A percentile compares a stretch with the other conserved stretches of the same genome.
These are phyloP conservation scores for Aegotheles bennettii DNA, from an alignment of 2,113 vertebrate species.

Conservation along the genomic window DNA sequence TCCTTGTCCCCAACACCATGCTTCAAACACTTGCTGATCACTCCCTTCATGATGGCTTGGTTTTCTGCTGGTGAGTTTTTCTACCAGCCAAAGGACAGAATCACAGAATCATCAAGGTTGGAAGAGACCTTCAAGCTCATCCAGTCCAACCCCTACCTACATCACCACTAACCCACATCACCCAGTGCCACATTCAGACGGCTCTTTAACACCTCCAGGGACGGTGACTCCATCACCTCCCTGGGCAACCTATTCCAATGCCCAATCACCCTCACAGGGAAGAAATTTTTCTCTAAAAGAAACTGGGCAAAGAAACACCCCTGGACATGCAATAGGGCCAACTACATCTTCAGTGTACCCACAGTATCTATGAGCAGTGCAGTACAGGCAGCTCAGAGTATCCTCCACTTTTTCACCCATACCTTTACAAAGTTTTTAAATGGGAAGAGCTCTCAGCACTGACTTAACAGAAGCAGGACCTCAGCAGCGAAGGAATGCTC, in stretches of 20 bases:
- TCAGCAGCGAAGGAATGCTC: neutral
- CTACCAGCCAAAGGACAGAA: neutral
- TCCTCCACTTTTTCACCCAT: neutral
- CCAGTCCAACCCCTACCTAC: no score
- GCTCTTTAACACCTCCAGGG: no score
- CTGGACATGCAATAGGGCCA: neutral
- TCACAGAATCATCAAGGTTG: no score
- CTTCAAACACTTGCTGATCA: neutral
- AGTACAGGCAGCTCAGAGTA: neutral
- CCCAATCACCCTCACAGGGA: no score
- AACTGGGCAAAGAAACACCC: neutral
- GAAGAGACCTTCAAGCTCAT: no score
- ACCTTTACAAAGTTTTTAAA: neutral
- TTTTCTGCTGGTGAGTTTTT: neutral
- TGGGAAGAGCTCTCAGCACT: neutral
- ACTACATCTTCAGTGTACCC: neutral
- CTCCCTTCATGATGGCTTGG: neutral
- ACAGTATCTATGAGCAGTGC: rapidly evolving
- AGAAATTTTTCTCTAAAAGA: neutral
- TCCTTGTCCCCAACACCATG: neutral
- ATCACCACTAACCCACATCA: no score
- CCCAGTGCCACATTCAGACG: no score
- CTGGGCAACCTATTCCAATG: no score
- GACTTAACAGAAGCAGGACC: neutral
- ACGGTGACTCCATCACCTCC: no score